Evolutionary conservation across 1,140 invertebrate genomes (phyloP).

Genomic region (Drosophila pallidifrons): DNA sequence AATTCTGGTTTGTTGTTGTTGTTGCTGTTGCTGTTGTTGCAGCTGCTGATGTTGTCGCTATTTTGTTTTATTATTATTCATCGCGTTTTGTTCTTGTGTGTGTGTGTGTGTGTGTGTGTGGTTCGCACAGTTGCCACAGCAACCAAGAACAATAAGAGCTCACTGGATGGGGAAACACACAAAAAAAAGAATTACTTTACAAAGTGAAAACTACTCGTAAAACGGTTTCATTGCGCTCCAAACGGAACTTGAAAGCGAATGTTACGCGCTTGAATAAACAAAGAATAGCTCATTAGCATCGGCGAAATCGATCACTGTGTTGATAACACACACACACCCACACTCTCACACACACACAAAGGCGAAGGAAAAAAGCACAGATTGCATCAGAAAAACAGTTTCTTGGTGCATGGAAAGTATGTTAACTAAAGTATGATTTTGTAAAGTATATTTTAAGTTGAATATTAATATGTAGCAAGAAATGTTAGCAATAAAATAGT

Average conservation of each 20-base stretch:
- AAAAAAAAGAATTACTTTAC: constrained; percentile 10
- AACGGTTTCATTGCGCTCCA: constrained; percentile 16
- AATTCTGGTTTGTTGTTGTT: constrained; percentile 49
- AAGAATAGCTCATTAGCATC: constrained; percentile 25
- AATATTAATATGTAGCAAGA: too few relatives aligned
- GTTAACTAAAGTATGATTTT: too few relatives aligned
- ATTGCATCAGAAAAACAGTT: neutral
- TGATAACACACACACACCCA: neutral
- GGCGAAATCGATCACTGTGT: neutral
- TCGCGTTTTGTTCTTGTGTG: constrained; percentile 17
- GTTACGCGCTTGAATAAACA: constrained; percentile 28
- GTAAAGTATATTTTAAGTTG: too few relatives aligned
- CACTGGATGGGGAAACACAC: neutral
- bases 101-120: constrained; percentile 24
- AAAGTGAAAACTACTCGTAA: constrained; percentile 39
- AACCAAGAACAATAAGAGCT: constrained; percentile 40
- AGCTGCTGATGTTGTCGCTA: constrained; percentile 4
- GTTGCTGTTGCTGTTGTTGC: constrained; percentile 3
- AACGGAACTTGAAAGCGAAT: constrained; percentile 33
- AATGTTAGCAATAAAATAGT: too few relatives aligned
- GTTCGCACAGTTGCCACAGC: constrained; percentile 1
- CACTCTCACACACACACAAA: neutral
- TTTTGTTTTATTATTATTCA: constrained; percentile 49
- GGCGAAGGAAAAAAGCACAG: neutral
- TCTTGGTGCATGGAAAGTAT: too few relatives aligned